Conservation (phyloP, 2,888 invertebrate genomes). For the Ethmia dodecea region DNA sequence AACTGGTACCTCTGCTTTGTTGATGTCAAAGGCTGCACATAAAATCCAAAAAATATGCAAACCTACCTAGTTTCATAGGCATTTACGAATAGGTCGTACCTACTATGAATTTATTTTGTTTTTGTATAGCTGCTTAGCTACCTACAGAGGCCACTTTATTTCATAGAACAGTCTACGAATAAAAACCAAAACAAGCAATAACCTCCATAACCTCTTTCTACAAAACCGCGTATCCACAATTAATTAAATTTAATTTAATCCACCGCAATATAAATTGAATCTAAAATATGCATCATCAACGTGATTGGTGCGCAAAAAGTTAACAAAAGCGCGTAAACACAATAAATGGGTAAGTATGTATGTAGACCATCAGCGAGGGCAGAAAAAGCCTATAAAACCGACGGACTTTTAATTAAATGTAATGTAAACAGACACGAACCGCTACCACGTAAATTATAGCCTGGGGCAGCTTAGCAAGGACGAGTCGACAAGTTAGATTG, state of each 20-base stretch:
- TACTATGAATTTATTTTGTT: too few species aligned
- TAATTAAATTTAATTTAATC: too few species aligned
- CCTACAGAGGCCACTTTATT: too few species aligned
- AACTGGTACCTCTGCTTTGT: neutral
- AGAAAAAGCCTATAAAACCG: conserved; percentile 32
- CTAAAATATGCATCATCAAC: neutral
- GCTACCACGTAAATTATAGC: conserved; percentile 37
- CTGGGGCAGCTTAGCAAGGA: conserved; percentile 26
- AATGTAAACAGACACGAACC: conserved; percentile 48
- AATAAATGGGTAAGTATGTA: conserved; percentile 23
- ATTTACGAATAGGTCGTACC: too few species aligned
- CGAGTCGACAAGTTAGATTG: conserved; percentile 26
- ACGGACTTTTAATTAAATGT: conserved; percentile 56
- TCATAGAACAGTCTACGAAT: too few species aligned
- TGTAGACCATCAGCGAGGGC: conserved; percentile 25
- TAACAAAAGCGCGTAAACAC: conserved; percentile 21
- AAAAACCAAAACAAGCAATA: too few species aligned
- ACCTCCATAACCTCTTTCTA: too few species aligned
- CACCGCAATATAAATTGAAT: neutral
- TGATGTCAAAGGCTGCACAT: neutral
- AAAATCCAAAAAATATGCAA: too few species aligned
- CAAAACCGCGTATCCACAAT: too few species aligned
- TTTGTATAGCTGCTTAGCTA: too few species aligned
- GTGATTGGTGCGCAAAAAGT: conserved; percentile 21
- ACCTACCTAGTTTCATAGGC: too few species aligned